These are phyloP conservation scores for Tachypleus tridentatus DNA, from an alignment of 1,140 invertebrate species.

Conservation along the genomic window DNA sequence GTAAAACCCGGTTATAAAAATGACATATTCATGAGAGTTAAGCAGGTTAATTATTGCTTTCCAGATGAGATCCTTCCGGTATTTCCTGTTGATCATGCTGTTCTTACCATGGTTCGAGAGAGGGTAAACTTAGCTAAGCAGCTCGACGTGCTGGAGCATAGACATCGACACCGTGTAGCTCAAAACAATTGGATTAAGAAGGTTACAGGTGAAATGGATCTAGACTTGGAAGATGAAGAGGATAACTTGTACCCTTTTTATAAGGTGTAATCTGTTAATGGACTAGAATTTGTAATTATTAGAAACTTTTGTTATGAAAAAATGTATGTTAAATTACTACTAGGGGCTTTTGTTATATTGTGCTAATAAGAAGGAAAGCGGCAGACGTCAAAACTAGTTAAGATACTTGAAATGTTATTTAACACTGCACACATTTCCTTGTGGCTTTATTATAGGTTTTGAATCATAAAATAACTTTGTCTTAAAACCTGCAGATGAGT, in stretches of 20 bases:
- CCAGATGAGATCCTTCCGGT: slow-evolving; percentile 63
- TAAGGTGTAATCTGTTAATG: neutral
- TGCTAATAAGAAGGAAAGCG: neutral
- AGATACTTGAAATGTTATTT: neutral
- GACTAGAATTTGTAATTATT: neutral
- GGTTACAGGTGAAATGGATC: slow-evolving; percentile 71
- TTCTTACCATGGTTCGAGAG: slow-evolving; percentile 51
- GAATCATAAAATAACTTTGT: too few species aligned
- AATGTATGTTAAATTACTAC: neutral
- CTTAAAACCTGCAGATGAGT: too few species aligned
- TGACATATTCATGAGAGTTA: neutral
- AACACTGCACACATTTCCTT: neutral
- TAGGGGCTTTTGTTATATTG: neutral
- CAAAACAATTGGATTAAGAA: slow-evolving; percentile 70
- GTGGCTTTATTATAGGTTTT: too few species aligned
- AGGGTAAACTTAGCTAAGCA: slow-evolving; percentile 61
- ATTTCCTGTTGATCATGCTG: slow-evolving; percentile 62
- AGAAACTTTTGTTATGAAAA: neutral
- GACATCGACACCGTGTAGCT: slow-evolving; percentile 48
- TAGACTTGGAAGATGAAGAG: slow-evolving; percentile 63
- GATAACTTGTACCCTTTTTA: slow-evolving; percentile 42
- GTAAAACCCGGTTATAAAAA: too few species aligned
- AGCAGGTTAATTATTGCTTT: slow-evolving; percentile 25
- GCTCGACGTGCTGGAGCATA: slow-evolving; percentile 61
- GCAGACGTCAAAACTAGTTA: neutral